Evolutionary conservation across 1,140 invertebrate genomes (phyloP).

Genomic region (Anastrepha obliqua): DNA sequence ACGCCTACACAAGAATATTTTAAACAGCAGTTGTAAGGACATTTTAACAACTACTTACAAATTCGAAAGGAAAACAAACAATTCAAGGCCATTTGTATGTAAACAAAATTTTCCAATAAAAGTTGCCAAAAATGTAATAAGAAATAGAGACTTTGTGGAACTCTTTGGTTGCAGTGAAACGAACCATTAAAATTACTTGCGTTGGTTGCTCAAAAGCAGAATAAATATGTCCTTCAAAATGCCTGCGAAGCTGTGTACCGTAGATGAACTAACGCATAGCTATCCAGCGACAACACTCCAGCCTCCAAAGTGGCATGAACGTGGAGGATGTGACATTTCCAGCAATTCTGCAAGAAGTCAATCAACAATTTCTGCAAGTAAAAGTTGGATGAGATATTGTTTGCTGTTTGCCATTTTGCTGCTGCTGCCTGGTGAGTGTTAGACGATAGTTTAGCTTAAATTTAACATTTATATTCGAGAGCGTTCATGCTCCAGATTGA

Average conservation of each 20-base stretch:
- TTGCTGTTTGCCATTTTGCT: background rate
- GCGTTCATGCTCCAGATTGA: no score
- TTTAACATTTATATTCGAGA: no score
- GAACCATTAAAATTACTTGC: no score
- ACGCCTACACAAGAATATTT: no score
- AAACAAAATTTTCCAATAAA: no score
- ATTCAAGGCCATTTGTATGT: no score
- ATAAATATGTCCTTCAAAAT: background rate
- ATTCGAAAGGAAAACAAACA: no score
- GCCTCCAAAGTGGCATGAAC: background rate
- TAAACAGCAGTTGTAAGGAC: no score
- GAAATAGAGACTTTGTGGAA: no score
- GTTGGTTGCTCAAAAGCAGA: background rate
- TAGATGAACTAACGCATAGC: background rate
- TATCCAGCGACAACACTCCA: background rate
- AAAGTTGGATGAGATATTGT: conserved; percentile 12
- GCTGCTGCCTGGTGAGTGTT: conserved; percentile 18
- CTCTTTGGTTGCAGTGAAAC: no score
- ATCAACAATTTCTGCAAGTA: background rate
- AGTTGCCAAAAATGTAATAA: no score
- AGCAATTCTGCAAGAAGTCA: background rate
- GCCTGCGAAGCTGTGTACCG: background rate
- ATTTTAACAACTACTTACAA: no score
- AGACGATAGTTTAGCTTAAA: background rate
- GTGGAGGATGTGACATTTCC: background rate